These are phyloP conservation scores for Stenotaenia linearis DNA, from an alignment of 2,888 invertebrate genomes.

Conservation along the genomic window DNA sequence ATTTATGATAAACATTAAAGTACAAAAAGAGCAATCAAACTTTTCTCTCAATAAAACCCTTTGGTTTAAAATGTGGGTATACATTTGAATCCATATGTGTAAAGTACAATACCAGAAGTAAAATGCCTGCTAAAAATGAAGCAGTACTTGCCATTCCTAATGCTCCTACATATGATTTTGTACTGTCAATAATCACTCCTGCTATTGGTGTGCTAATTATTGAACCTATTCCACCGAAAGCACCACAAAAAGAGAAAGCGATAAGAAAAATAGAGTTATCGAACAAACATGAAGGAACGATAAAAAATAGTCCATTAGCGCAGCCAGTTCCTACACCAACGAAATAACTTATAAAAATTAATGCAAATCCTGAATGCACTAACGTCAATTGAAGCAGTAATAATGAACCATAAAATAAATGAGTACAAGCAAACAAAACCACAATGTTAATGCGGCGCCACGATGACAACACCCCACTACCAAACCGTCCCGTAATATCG, in stretches of 20 bases:
- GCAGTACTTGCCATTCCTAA: background rate
- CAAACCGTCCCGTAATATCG: conserved; percentile 6
- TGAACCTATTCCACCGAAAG: background rate
- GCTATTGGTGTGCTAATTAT: conserved; percentile 3
- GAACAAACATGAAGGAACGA: conserved; percentile 4
- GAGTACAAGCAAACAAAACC: background rate
- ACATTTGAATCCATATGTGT: background rate
- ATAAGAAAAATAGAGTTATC: background rate
- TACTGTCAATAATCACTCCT: background rate
- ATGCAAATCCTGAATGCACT: background rate
- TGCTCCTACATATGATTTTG: background rate
- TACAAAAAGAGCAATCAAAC: too few relatives aligned
- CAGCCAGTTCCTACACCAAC: background rate
- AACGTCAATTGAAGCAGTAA: background rate
- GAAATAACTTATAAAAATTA: background rate
- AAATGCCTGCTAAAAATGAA: background rate
- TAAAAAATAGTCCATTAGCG: background rate
- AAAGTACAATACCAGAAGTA: background rate
- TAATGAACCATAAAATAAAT: background rate
- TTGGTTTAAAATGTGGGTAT: too few relatives aligned
- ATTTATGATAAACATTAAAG: too few relatives aligned
- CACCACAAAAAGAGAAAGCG: background rate
- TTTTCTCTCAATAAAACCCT: too few relatives aligned
- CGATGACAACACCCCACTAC: background rate
- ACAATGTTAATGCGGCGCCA: background rate